Percentiles rank a stretch among this genome's conserved stretches.
Evolutionary conservation across 2,888 invertebrate species (phyloP).

Genomic region (Crocallis elinguaria): DNA sequence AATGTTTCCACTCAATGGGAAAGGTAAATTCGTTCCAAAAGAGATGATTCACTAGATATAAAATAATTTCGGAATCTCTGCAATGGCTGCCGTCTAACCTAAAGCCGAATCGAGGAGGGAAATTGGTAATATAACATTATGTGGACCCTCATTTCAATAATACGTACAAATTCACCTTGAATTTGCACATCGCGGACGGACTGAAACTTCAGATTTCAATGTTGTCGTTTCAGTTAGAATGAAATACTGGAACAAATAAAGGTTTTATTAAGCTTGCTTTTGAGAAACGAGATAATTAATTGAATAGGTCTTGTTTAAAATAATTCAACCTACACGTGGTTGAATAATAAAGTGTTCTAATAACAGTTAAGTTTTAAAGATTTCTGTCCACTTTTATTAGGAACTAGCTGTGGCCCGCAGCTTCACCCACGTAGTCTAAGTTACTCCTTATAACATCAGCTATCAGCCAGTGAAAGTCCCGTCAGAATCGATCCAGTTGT

Average conservation of each 20-base stretch:
- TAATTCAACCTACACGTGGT: not conserved
- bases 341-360: no score
- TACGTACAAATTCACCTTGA: constrained; percentile 31
- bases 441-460: no score
- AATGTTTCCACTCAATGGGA: constrained; percentile 18
- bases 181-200: constrained; percentile 33
- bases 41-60: constrained; percentile 11
- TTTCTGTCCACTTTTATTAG: no score
- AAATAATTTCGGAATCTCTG: constrained; percentile 2
- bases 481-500: no score
- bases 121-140: constrained; percentile 37
- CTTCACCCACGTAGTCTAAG: no score
- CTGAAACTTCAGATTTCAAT: constrained; percentile 36
- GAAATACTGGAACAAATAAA: constrained; percentile 29
- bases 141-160: constrained; percentile 29
- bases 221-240: constrained; percentile 31
- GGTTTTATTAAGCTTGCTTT: constrained; percentile 19
- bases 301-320: no score
- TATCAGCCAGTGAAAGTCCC: no score
- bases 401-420: no score
- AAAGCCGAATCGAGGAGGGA: constrained; percentile 21
- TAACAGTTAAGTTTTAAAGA: no score
- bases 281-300: constrained; percentile 10
- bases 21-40: constrained; percentile 16
- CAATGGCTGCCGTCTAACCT: not conserved